Base-by-base conservation (phyloP, 2,888 invertebrate species). In the Papilio demoleus region DNA sequence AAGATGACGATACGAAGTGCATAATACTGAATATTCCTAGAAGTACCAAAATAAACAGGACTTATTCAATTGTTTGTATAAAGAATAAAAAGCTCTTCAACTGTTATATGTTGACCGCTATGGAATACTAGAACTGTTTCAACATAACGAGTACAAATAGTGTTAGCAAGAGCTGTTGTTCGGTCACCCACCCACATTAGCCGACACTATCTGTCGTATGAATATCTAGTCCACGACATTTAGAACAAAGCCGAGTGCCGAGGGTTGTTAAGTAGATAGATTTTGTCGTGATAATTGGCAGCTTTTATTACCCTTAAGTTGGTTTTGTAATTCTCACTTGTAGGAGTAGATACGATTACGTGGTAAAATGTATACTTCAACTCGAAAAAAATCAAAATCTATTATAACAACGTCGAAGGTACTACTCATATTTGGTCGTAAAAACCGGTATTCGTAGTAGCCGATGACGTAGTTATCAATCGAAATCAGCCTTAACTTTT, bases 171-270 rank as follows among this genome's bases (percentile, higher is more conserved):
- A 24, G 58, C 53, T 68, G 45, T 59, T 68, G 53, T 64, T 64
- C 17, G 69, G 50, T 40, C 66, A 64, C 27, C 19, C 58, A 70
- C 63, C 59, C 67, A 59, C 40, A 59, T 67, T 63, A 59, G 38
- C 24, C 36, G 53, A 34, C 45, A 11, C 61, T 65, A 69, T 69
- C 69, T 65, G n/a, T 31, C 42, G 24, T 45, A 40, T 6, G 27
- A 5, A 19, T 69, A 61, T 61, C 61, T 65, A 56, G 69, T 50
- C 65, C 64, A 64, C 45, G 38, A 60, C 31, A 60, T 60, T 59
- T 40, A 64, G 45, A 68, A 68, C 68, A 64, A 68, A 68, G 59
- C 34, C 31, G 40, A 67, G 67, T 53, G 36, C 34, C 31, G 59
- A 59, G 19, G 56, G 24, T 36, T 40, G 27, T 17, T 19, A 40